Evolutionary conservation across 53 echinoderm and acorn worm genomes (phyloP).

Genomic region (Stichopus horrens): DNA sequence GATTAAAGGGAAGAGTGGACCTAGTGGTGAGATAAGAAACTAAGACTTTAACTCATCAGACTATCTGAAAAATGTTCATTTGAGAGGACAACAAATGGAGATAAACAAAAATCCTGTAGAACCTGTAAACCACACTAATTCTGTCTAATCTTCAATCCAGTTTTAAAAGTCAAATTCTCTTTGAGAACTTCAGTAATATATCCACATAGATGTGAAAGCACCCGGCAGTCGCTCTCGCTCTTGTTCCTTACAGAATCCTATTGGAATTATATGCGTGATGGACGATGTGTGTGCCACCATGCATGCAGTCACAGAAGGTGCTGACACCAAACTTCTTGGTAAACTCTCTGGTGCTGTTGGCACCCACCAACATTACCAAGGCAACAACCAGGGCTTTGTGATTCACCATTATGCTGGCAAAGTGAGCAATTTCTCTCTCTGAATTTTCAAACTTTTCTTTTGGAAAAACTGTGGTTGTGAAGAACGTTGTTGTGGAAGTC

Average conservation of each 20-base stretch:
- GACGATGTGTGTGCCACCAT: slow-evolving; percentile 98
- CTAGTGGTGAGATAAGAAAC: no score
- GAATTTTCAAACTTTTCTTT: no score
- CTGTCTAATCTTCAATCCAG: no score
- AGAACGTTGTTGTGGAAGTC: no score
- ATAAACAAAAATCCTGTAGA: no score
- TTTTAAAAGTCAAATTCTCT: no score
- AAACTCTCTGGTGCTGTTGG: slow-evolving; percentile 79
- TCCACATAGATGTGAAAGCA: neutral
- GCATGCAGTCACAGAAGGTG: slow-evolving; percentile 93
- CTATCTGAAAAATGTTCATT: no score
- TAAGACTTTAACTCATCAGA: no score
- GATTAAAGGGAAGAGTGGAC: no score
- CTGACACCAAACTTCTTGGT: slow-evolving; percentile 83
- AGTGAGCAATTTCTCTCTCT: slow-evolving; percentile 45
- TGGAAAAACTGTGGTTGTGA: no score
- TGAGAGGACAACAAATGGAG: no score
- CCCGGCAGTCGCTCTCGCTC: neutral
- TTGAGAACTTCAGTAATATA: neutral
- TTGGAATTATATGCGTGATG: slow-evolving; percentile 89
- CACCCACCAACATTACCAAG: slow-evolving; percentile 86
- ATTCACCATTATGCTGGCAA: slow-evolving; percentile 97
- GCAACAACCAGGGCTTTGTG: slow-evolving; percentile 72
- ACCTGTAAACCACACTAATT: no score
- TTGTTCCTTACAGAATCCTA: slow-evolving; percentile 59